These are phyloP conservation scores for Spodoptera frugiperda DNA, from an alignment of 1,140 invertebrate genomes.

Conservation along the genomic window DNA sequence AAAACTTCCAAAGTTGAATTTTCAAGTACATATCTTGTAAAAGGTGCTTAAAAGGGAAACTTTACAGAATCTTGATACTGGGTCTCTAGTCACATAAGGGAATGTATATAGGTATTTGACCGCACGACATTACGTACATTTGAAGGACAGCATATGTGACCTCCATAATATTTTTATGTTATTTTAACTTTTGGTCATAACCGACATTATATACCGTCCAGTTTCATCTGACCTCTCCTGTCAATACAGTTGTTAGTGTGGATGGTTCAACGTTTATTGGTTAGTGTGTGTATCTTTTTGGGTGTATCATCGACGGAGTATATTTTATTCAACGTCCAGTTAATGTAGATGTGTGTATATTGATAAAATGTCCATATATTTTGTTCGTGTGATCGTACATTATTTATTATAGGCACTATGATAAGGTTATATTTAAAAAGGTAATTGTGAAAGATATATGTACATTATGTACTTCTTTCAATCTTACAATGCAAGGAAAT, in stretches of 20 bases:
- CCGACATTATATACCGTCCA: neutral
- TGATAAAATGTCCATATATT: neutral
- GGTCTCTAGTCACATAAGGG: constrained; percentile 13
- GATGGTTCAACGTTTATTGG: neutral
- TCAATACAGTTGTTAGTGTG: neutral
- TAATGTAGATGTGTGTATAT: constrained; percentile 13
- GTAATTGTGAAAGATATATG: too few relatives aligned
- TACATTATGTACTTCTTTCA: too few relatives aligned
- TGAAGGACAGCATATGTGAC: constrained; percentile 43
- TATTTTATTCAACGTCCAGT: constrained; percentile 40
- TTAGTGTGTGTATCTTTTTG: constrained; percentile 10
- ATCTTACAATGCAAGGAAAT: too few relatives aligned
- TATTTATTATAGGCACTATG: neutral
- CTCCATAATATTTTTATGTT: constrained; percentile 41
- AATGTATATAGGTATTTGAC: constrained; percentile 37
- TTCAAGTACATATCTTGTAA: too few relatives aligned
- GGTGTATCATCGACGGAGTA: neutral
- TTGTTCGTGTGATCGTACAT: neutral
- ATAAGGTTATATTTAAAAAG: too few relatives aligned
- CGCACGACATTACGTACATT: constrained; percentile 24
- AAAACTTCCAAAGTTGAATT: too few relatives aligned
- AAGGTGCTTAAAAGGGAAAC: too few relatives aligned
- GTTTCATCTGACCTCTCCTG: constrained; percentile 10
- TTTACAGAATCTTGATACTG: constrained; percentile 7
- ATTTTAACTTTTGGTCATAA: constrained; percentile 43